Evolutionary conservation across 1,140 invertebrate species (phyloP), one percentile per base, ranked within the genome.

Genomic region (Asobara japonica): DNA sequence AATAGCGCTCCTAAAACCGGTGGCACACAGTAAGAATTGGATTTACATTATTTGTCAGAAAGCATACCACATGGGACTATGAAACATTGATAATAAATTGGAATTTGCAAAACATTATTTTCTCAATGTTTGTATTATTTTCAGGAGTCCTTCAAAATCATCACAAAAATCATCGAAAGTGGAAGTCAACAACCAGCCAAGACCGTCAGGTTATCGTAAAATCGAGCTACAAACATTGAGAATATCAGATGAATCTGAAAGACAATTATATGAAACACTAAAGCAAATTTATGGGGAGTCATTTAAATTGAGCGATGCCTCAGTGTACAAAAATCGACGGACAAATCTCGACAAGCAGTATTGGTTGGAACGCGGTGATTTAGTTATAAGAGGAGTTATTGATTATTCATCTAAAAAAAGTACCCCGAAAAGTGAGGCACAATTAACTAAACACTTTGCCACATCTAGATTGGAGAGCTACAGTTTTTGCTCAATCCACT

Each of bases 341-440:
- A 84, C 89, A 29, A 91, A 91, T 68, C 84, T 94, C 5, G 87
- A 89, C 36, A 91, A 91, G 73, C 89, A 91, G 51, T 94, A 91
- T 83, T 94, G 92, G 92, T 89, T 93, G 83, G 91, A 93, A 78
- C 88, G 90, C 75, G 92, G 93, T 18, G 92, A 91, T 75, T 84
- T 94, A 13, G 87, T 94, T 11, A 90, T 94, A 3, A 91, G 92
- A 85, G 92, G 92, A 67, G 90, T 90, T 16, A 90, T 88, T 79
- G 91, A 91, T 88, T 93, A 90, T 87, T 93, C 90, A 5, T 75
- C 88, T 71, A 83, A 83, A 33, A 89, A 89, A 78, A 86, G 82
- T 74, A 87, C 85, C 72, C 84, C 85, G 38, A 77, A 87, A 67
- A 87, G 87, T 30, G 87, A 90, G 38, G 88, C 89, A 66, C 89